phyloP scores from a whole-genome alignment of 2,113 vertebrate genomes.

The Alectura lathami region DNA sequence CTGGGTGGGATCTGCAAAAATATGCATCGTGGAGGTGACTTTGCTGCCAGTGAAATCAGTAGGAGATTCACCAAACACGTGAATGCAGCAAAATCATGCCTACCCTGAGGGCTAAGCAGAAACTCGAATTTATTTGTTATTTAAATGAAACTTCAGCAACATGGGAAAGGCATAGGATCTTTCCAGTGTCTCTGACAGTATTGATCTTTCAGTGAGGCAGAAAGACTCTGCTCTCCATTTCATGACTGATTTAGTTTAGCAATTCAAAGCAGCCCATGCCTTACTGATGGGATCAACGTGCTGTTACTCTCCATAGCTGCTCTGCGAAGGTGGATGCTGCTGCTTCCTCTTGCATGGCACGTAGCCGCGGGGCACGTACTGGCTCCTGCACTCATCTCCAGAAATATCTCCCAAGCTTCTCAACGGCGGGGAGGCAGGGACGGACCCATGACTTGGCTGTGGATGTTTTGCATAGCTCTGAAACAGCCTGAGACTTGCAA shows the following conservation, averaged over 20 bases:
- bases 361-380: accelerated
- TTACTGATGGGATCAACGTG: not conserved
- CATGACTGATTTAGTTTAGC: not conserved
- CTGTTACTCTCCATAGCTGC: not conserved
- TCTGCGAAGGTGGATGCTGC: not conserved
- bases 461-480: not conserved
- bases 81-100: not conserved
- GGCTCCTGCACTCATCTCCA: not conserved
- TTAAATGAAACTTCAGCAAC: not conserved
- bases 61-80: not conserved
- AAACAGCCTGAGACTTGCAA: not conserved
- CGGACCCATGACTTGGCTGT: not conserved
- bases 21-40: not conserved
- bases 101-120: not conserved
- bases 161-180: not conserved
- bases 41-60: not conserved
- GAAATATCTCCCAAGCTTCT: not conserved
- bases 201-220: slow-evolving; percentile 2
- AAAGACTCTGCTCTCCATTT: not conserved
- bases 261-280: not conserved
- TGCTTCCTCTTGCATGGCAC: not conserved
- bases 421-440: not conserved
- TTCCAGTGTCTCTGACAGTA: not conserved
- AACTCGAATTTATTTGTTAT: not conserved
- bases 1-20: not conserved